phyloP scores from a whole-genome alignment of 2,888 invertebrate genomes.

The Hirudinaria manillensis region DNA sequence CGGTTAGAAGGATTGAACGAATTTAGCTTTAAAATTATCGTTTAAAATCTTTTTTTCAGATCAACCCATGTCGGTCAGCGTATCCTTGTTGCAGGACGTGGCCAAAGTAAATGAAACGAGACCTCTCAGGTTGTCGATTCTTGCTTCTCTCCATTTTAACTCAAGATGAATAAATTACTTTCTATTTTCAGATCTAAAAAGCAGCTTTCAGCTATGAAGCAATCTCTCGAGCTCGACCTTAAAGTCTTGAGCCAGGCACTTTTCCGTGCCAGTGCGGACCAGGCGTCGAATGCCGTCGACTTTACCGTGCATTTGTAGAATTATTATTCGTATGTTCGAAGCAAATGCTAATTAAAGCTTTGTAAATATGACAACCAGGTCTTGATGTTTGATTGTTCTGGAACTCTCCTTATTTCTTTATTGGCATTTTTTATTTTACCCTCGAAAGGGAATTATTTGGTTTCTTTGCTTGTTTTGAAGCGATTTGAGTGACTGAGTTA shows the following conservation, averaged over 20 bases:
- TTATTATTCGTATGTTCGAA: not conserved
- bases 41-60: not conserved
- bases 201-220: conserved; percentile 21
- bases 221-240: conserved; percentile 16
- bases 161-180: no score
- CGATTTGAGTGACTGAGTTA: no score
- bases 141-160: no score
- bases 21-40: not conserved
- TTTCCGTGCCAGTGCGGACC: conserved; percentile 9
- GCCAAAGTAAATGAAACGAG: conserved; percentile 9
- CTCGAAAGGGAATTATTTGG: no score
- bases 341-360: no score
- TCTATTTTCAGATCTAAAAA: conserved; percentile 26
- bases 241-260: conserved; percentile 18
- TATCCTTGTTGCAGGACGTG: conserved; percentile 20
- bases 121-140: conserved; percentile 19
- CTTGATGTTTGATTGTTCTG: not conserved
- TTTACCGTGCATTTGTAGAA: conserved; percentile 28
- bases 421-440: no score
- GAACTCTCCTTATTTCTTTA: no score
- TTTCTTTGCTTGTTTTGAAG: no score
- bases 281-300: conserved; percentile 11
- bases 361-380: not conserved
- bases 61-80: conserved; percentile 24
- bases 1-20: not conserved